Evolutionary conservation across 2,888 invertebrate species (phyloP), one percentile per base, ranked within the genome.

Genomic region (Apamea monoglypha): DNA sequence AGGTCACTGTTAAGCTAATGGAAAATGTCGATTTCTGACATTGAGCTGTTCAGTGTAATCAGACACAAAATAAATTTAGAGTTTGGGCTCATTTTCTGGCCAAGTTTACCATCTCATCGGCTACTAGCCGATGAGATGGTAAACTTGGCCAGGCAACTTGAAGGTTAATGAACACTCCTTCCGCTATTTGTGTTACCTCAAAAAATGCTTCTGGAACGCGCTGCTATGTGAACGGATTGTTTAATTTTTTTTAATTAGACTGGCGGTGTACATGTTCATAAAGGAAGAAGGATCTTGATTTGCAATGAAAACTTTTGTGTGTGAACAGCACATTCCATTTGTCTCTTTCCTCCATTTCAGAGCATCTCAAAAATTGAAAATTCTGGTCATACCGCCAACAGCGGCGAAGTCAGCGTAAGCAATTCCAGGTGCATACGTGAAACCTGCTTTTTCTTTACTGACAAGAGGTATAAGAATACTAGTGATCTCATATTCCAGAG

Each of bases 161-260:
- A 61, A 61, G 16, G 16, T 61, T 29, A 29, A 29, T 61, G 29
- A 61, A 61, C 8, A 7, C 16, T 16, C 61, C 29, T n/a, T 61
- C 16, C 29, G 61, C 16, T 61, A 61, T 61, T 29, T 72, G 18
- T 25, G 64, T 47, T 2, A 36, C 64, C 0, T 67, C 81, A 70
- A 74, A 81, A 21, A 71, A 81, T 25, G 76, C 74, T 74, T 74
- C 66, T 74, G 81, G 25, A 77, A 81, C 0, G 56, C 66, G 21
- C n/a, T 61, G 10, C 71, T 81, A 67, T 59, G 53, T 66, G 12
- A 18, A 0, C 70, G 47, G 56, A 69, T 72, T 50, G 68, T 66
- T 1, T 77, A 32, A 44, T 47, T 47, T 50, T 53, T 21, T 53
- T 53, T 32, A 72, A 47, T 63, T 71, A 12, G 68, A 78, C 12